Conservation (phyloP, 1,140 invertebrate genomes). For the Venturia canescens region DNA sequence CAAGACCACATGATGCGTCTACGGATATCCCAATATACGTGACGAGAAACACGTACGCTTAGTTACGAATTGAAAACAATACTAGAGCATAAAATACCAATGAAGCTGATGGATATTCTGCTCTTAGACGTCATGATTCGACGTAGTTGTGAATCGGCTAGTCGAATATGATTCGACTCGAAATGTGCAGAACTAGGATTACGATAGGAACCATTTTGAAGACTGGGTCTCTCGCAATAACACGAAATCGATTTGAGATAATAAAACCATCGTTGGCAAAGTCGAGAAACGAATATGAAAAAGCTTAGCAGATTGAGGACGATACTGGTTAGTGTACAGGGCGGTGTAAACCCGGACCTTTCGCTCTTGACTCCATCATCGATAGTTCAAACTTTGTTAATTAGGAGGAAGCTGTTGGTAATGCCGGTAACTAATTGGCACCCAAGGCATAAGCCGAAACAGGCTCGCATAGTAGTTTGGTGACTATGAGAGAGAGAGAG, state of each 20-base stretch:
- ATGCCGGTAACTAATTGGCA: slow-evolving; percentile 72
- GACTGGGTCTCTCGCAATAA: background rate
- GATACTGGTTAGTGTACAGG: slow-evolving; percentile 2
- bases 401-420: slow-evolving; percentile 70
- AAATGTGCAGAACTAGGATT: no score
- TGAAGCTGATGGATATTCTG: no score
- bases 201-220: no score
- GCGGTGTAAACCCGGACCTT: background rate
- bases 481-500: slow-evolving; percentile 10
- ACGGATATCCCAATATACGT: no score
- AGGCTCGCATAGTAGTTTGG: slow-evolving; percentile 33
- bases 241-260: background rate
- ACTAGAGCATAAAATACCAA: no score
- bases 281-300: background rate
- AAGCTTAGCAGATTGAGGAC: background rate
- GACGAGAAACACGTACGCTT: no score
- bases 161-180: no score
- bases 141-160: no score
- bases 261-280: background rate
- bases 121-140: no score
- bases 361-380: slow-evolving; percentile 61
- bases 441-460: slow-evolving; percentile 60
- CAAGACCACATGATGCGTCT: no score
- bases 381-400: slow-evolving; percentile 72
- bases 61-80: no score